Evolutionary conservation across 1,140 invertebrate species (phyloP).

Genomic region (Pogonomyrmex barbatus): DNA sequence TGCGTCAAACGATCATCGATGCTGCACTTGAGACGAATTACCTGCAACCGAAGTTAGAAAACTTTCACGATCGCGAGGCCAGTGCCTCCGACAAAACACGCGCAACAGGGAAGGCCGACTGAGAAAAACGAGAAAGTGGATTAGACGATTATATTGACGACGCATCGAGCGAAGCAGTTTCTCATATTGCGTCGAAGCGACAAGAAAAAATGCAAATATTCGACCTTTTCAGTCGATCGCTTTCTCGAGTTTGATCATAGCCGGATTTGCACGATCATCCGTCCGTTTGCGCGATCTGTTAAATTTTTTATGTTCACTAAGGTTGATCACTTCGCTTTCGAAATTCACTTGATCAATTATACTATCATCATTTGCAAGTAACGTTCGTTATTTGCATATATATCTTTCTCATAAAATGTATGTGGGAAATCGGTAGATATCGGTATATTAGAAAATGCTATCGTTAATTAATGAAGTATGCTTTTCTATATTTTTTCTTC

Average conservation of each 20-base stretch:
- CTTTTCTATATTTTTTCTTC: background rate
- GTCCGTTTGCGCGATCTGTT: background rate
- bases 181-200: background rate
- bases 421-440: background rate
- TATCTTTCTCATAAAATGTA: conserved; percentile 22
- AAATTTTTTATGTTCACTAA: conserved; percentile 14
- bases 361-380: conserved; percentile 4
- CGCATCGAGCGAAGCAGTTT: background rate
- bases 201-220: conserved; percentile 61
- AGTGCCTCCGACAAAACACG: background rate
- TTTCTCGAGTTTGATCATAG: conserved; percentile 50
- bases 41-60: conserved; percentile 59
- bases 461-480: background rate
- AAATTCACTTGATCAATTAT: conserved; percentile 41
- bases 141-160: background rate
- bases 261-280: background rate
- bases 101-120: background rate
- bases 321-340: conserved; percentile 32
- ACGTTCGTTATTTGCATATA: conserved; percentile 25
- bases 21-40: conserved; percentile 51
- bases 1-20: conserved; percentile 58
- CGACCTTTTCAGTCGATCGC: conserved; percentile 46
- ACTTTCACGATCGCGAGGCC: conserved; percentile 59
- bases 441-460: background rate
- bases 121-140: conserved; percentile 33